Conservation (phyloP, 2,113 vertebrate genomes). For the Podilymbus podiceps region DNA sequence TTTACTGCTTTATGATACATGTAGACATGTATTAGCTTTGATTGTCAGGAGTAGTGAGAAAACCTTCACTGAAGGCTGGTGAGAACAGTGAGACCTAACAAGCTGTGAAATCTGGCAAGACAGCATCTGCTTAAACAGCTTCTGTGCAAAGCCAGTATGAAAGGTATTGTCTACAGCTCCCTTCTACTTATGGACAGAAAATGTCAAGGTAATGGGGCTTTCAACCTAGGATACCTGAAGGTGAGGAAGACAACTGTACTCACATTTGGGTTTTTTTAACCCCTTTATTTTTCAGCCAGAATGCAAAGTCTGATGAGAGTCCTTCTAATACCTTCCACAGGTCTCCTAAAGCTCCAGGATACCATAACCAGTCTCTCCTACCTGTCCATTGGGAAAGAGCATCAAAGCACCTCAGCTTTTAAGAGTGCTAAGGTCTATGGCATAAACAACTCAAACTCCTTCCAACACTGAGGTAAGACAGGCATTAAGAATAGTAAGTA, state of each 20-base stretch:
- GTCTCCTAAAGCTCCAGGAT: neutral
- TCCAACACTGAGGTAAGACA: neutral
- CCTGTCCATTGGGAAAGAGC: neutral
- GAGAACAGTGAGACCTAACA: neutral
- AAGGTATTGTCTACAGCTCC: neutral
- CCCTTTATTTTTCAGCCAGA: neutral
- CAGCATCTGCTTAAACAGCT: neutral
- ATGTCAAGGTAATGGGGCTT: neutral
- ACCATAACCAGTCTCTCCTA: neutral
- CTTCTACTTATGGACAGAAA: neutral
- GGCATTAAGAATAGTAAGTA: neutral
- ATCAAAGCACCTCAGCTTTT: neutral
- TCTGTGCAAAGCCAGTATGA: neutral
- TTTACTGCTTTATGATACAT: neutral
- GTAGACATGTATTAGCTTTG: neutral
- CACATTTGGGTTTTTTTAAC: neutral
- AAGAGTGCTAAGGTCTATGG: too few species aligned
- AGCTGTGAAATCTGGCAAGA: neutral
- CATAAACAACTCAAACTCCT: neutral
- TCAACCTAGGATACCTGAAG: neutral
- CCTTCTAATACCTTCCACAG: neutral
- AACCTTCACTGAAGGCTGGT: neutral
- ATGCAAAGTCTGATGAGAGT: neutral
- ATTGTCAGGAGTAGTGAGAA: neutral
- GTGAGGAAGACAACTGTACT: neutral